Evolutionary conservation across 2,888 invertebrate genomes (phyloP).

Genomic region (Clunio marinus): DNA sequence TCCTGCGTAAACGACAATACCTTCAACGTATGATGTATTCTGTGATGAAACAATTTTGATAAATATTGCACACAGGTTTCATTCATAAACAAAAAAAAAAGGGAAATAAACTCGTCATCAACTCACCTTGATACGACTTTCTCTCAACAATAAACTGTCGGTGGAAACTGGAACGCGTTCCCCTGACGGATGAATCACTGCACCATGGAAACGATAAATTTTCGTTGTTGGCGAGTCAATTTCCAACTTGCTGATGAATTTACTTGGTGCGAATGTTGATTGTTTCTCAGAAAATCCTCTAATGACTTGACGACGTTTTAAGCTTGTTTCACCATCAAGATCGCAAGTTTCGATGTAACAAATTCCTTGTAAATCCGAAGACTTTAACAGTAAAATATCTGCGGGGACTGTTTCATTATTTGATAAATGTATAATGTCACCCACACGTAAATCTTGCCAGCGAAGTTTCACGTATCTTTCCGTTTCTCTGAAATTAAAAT

Average conservation of each 20-base stretch:
- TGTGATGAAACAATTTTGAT: conserved; percentile 46
- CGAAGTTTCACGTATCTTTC: conserved; percentile 77
- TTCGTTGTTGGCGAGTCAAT: conserved; percentile 94
- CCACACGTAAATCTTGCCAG: conserved; percentile 89
- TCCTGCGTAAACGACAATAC: conserved; percentile 94
- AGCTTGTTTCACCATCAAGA: conserved; percentile 92
- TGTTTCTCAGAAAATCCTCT: conserved; percentile 56
- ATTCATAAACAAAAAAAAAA: too few relatives aligned
- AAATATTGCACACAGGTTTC: too few relatives aligned
- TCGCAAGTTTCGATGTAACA: conserved; percentile 96
- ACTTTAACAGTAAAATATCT: conserved; percentile 83
- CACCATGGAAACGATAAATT: conserved; percentile 91
- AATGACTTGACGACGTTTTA: conserved; percentile 71
- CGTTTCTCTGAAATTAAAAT: conserved; percentile 60
- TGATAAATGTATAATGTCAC: conserved; percentile 90
- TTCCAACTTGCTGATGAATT: conserved; percentile 80
- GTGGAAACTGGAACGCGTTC: conserved; percentile 76
- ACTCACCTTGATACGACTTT: conserved; percentile 71
- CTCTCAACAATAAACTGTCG: conserved; percentile 86
- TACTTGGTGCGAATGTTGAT: conserved; percentile 69
- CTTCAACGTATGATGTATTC: conserved; percentile 95
- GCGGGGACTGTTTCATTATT: conserved; percentile 97
- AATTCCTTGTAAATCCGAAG: conserved; percentile 81
- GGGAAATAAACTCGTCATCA: conserved; percentile 7
- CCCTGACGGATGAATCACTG: conserved; percentile 75